Percentiles rank a stretch among this genome's conserved stretches.
phyloP scores from a whole-genome alignment of 2,888 invertebrate genomes.

The Drosophila lacicola region DNA sequence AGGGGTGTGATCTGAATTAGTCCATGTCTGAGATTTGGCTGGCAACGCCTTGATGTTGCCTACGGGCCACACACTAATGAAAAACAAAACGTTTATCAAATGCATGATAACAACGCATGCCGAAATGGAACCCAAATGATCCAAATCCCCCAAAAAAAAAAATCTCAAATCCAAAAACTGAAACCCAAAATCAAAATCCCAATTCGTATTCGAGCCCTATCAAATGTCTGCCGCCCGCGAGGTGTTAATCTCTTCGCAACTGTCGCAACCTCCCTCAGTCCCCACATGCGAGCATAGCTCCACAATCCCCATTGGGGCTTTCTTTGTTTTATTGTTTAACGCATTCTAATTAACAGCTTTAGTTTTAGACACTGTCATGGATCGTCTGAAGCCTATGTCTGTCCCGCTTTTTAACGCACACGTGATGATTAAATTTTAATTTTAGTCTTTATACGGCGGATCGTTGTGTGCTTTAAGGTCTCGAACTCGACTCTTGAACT shows the following conservation, averaged over 20 bases:
- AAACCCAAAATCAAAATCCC: slow-evolving; percentile 11
- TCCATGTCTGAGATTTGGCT: slow-evolving; percentile 12
- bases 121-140: slow-evolving; percentile 18
- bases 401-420: slow-evolving; percentile 72
- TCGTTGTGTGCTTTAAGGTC: slow-evolving; percentile 46
- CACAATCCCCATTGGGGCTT: slow-evolving; percentile 24
- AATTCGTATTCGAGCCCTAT: slow-evolving; percentile 40
- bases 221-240: slow-evolving; percentile 53
- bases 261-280: slow-evolving; percentile 46
- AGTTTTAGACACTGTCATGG: slow-evolving; percentile 54
- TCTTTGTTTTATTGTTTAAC: slow-evolving; percentile 81
- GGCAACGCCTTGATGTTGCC: slow-evolving; percentile 28
- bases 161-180: background rate
- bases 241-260: slow-evolving; percentile 75
- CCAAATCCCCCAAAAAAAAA: slow-evolving; percentile 15
- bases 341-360: slow-evolving; percentile 78
- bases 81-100: slow-evolving; percentile 81
- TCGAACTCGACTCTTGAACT: slow-evolving; percentile 57
- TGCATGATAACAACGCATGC: slow-evolving; percentile 72
- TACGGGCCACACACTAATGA: slow-evolving; percentile 47
- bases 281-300: background rate
- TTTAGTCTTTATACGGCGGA: slow-evolving; percentile 57
- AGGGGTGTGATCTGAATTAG: slow-evolving; percentile 68
- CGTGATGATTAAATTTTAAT: slow-evolving; percentile 81
- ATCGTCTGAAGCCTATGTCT: slow-evolving; percentile 25